These are phyloP conservation scores for Drosophila triauraria DNA, from an alignment of 1,140 invertebrate species.

Conservation along the genomic window DNA sequence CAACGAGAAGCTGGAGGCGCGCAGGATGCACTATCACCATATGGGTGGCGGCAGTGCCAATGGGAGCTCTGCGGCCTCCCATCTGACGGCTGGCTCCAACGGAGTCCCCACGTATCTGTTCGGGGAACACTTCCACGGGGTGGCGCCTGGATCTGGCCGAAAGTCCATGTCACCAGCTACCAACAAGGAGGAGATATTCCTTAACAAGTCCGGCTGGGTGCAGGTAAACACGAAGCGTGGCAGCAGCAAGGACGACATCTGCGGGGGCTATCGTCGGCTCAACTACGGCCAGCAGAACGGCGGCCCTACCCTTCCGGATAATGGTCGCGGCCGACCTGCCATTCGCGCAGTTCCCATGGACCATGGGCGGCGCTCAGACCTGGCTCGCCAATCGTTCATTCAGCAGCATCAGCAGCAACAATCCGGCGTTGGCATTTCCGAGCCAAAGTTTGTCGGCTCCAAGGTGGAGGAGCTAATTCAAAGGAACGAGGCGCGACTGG, in stretches of 20 bases:
- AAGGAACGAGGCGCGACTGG: slow-evolving; percentile 71
- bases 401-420: slow-evolving; percentile 52
- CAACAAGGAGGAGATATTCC: slow-evolving; percentile 80
- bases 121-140: slow-evolving; percentile 69
- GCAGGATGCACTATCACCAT: slow-evolving; percentile 82
- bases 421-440: slow-evolving; percentile 27
- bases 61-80: slow-evolving; percentile 1
- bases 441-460: slow-evolving; percentile 69
- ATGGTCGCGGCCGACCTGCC: slow-evolving; percentile 24
- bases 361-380: slow-evolving; percentile 50
- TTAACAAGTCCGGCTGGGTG: slow-evolving; percentile 85
- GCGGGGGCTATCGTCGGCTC: slow-evolving; percentile 40
- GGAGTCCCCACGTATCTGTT: slow-evolving; percentile 80
- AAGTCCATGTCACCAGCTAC: slow-evolving; percentile 54
- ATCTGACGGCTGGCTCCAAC: slow-evolving; percentile 20
- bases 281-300: slow-evolving; percentile 62
- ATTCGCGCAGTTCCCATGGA: slow-evolving; percentile 55
- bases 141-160: slow-evolving; percentile 24
- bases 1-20: slow-evolving; percentile 83
- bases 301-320: neutral
- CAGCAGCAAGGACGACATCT: slow-evolving; percentile 46
- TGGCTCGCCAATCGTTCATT: slow-evolving; percentile 51
- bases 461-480: slow-evolving; percentile 83
- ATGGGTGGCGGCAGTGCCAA: slow-evolving; percentile 55
- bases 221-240: slow-evolving; percentile 75